Evolutionary conservation across 2,888 invertebrate species (phyloP).

Genomic region (Diaprepes abbreviatus): DNA sequence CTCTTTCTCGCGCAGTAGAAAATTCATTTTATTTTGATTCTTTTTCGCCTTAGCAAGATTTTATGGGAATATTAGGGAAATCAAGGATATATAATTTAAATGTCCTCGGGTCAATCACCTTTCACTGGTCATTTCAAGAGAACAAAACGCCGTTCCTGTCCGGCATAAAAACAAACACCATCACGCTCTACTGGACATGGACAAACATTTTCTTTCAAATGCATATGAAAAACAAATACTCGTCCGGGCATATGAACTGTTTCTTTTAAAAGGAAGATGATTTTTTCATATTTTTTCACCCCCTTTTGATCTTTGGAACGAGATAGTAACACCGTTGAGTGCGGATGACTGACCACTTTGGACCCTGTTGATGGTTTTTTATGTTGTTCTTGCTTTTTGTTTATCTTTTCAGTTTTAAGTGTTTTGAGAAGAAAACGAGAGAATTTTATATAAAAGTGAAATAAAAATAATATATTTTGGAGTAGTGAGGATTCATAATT

Average conservation of each 20-base stretch:
- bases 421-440: too few relatives aligned
- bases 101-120: slow-evolving; percentile 7
- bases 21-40: too few relatives aligned
- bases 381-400: neutral
- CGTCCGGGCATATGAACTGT: neutral
- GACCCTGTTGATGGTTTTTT: slow-evolving; percentile 26
- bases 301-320: slow-evolving; percentile 8
- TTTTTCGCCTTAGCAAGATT: too few relatives aligned
- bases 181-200: slow-evolving; percentile 33
- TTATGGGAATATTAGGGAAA: too few relatives aligned
- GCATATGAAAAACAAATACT: slow-evolving; percentile 41
- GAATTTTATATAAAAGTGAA: too few relatives aligned
- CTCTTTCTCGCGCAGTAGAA: too few relatives aligned
- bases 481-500: too few relatives aligned
- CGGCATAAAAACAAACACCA: slow-evolving; percentile 27
- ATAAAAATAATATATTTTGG: too few relatives aligned
- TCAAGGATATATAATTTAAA: too few relatives aligned
- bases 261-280: slow-evolving; percentile 21
- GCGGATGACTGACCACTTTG: slow-evolving; percentile 45
- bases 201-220: slow-evolving; percentile 31
- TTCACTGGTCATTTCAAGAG: neutral
- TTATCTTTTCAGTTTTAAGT: too few relatives aligned
- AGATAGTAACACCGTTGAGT: slow-evolving; percentile 43
- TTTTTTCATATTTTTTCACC: slow-evolving; percentile 38
- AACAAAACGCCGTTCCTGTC: slow-evolving; percentile 7